These are phyloP conservation scores for Microctonus hyperodae DNA, from an alignment of 2,888 invertebrate species.

Conservation along the genomic window DNA sequence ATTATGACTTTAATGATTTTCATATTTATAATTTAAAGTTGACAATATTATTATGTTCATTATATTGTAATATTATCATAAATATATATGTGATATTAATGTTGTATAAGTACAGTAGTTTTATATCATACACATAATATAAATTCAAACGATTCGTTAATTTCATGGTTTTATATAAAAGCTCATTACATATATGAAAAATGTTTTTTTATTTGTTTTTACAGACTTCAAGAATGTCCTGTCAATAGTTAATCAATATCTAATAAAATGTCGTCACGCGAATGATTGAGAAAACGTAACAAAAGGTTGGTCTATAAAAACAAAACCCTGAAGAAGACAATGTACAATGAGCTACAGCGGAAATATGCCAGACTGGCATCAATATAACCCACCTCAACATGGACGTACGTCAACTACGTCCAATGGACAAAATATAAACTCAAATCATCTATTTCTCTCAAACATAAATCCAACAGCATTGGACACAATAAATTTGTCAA, in stretches of 20 bases:
- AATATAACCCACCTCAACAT: conserved; percentile 51
- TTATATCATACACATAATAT: background rate
- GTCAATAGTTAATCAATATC: too few relatives aligned
- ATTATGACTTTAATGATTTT: conserved; percentile 25
- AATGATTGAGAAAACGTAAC: conserved; percentile 10
- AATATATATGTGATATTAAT: background rate
- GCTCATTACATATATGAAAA: too few relatives aligned
- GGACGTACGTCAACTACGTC: conserved; percentile 46
- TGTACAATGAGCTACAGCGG: conserved; percentile 62
- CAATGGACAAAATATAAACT: conserved; percentile 50
- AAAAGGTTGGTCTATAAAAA: conserved; percentile 10
- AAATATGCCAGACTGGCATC: conserved; percentile 62
- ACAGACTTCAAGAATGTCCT: conserved; percentile 30
- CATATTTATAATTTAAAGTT: conserved; percentile 23
- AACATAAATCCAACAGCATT: conserved; percentile 48
- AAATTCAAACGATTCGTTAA: background rate
- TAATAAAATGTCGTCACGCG: conserved; percentile 6
- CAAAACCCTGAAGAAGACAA: conserved; percentile 42
- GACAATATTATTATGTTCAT: conserved; percentile 20
- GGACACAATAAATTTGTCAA: conserved; percentile 45
- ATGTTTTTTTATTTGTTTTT: conserved; percentile 8
- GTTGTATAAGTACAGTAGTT: background rate
- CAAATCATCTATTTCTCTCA: conserved; percentile 50
- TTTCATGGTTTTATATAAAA: too few relatives aligned
- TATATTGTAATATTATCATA: conserved; percentile 16